Percentiles rank a stretch among this genome's conserved stretches.
phyloP scores from a whole-genome alignment of 2,888 invertebrate genomes.

The Nycteola revayana region DNA sequence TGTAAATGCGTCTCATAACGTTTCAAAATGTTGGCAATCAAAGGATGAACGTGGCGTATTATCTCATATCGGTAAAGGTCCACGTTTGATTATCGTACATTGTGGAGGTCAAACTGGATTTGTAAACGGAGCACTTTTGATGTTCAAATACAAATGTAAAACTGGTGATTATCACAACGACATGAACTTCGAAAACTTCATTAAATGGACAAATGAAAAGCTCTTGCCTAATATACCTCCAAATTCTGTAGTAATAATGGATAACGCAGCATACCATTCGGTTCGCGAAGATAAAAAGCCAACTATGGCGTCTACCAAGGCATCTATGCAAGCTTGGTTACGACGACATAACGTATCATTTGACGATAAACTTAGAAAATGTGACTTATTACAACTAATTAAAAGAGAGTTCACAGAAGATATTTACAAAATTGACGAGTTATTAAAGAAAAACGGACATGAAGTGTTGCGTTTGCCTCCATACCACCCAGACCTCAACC shows the following conservation, averaged over 20 bases:
- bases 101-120: conserved; percentile 1
- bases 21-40: conserved; percentile 5
- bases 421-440: too few species aligned
- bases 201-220: neutral
- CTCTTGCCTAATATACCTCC: neutral
- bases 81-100: conserved; percentile 3
- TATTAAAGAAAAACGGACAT: too few species aligned
- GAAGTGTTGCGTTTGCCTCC: too few species aligned
- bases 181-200: neutral
- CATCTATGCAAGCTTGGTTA: conserved; percentile 2
- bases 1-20: neutral
- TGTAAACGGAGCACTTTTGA: conserved; percentile 1
- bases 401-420: too few species aligned
- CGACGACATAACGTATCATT: conserved; percentile 1
- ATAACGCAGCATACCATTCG: conserved; percentile 1
- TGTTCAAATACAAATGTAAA: conserved; percentile 7
- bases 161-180: conserved; percentile 2
- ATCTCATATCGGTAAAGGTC: conserved; percentile 4
- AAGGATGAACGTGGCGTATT: conserved; percentile 1
- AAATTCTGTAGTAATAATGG: neutral
- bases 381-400: conserved; percentile 3
- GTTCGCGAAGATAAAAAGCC: conserved; percentile 1
- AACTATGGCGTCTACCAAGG: conserved; percentile 1
- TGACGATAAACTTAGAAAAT: conserved; percentile 3
- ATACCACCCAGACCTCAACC: too few species aligned